These are phyloP conservation scores for Apomyelois bistriatella DNA, from an alignment of 2,888 invertebrate species.

Conservation along the genomic window DNA sequence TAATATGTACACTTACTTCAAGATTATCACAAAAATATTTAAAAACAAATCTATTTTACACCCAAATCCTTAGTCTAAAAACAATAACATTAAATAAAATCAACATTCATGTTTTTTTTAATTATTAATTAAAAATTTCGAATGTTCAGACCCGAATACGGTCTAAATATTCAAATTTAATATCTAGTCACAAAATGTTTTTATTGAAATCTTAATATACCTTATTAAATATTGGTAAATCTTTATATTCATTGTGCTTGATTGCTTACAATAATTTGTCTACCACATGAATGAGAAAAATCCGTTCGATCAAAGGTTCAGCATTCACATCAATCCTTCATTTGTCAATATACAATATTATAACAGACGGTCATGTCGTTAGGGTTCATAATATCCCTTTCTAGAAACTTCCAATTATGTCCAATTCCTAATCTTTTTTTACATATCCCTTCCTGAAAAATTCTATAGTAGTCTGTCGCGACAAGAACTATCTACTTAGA, in stretches of 20 bases:
- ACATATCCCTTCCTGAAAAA: too few species aligned
- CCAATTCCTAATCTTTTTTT: too few species aligned
- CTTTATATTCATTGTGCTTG: neutral
- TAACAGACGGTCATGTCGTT: too few species aligned
- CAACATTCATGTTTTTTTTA: neutral
- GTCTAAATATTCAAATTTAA: neutral
- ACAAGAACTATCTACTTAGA: too few species aligned
- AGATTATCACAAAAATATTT: slow-evolving; percentile 6
- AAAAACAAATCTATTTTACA: neutral
- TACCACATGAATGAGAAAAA: neutral
- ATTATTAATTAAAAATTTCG: neutral
- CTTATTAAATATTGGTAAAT: neutral
- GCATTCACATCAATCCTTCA: too few species aligned
- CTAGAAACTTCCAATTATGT: too few species aligned
- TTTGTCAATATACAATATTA: too few species aligned
- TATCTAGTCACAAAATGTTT: neutral
- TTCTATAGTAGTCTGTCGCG: too few species aligned
- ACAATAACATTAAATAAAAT: neutral
- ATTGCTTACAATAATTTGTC: neutral
- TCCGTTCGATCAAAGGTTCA: too few species aligned
- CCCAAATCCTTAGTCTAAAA: neutral
- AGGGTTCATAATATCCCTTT: too few species aligned
- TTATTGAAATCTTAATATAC: neutral
- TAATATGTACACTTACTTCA: neutral
- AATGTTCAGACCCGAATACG: neutral